phyloP scores from a whole-genome alignment of 1,140 invertebrate species.

The Atta texana region DNA sequence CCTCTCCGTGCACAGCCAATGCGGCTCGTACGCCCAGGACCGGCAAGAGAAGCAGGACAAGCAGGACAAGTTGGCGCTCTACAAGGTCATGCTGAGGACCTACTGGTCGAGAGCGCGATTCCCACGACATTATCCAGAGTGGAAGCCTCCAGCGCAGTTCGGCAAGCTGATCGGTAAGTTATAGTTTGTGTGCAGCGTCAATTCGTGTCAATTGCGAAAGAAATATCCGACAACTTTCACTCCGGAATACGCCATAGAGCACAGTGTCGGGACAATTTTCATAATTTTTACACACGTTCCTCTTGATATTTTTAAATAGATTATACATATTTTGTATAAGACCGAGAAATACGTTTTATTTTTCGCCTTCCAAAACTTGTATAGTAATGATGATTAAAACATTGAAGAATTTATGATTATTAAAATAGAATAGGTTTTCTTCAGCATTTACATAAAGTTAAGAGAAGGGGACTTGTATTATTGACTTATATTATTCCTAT shows the following conservation, averaged over 20 bases:
- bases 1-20: conserved; percentile 79
- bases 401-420: not conserved
- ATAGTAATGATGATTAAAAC: not conserved
- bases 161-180: conserved; percentile 94
- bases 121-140: conserved; percentile 96
- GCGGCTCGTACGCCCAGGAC: conserved; percentile 79
- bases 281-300: not conserved
- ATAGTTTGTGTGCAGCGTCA: conserved; percentile 56
- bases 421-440: no score
- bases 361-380: not conserved
- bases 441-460: no score
- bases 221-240: not conserved
- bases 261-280: not conserved
- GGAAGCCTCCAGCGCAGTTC: conserved; percentile 96
- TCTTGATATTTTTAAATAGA: not conserved
- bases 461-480: no score
- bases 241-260: not conserved
- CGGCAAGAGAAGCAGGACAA: conserved; percentile 89
- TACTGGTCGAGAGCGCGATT: conserved; percentile 96
- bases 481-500: no score
- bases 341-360: not conserved
- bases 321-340: not conserved
- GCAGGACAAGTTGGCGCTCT: conserved; percentile 92
- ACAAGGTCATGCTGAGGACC: conserved; percentile 94
- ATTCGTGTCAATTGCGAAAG: not conserved